Conservation (phyloP, 2,888 invertebrate species). For the Drosophila colorata region DNA sequence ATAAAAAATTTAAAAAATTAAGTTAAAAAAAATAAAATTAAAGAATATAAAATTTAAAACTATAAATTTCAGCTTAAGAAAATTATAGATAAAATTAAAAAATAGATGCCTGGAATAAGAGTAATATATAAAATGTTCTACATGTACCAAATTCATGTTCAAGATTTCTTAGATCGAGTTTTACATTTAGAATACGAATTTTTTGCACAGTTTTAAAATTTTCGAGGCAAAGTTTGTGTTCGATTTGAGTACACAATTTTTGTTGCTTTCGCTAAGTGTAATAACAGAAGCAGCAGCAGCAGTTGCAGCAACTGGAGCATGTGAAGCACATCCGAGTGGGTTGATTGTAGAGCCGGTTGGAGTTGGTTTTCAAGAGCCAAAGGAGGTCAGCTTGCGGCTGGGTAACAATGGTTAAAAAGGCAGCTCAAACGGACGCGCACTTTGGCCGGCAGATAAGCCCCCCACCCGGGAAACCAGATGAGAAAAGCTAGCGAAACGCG, state of each 20-base stretch:
- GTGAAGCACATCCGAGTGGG: conserved; percentile 77
- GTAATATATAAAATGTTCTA: too few relatives aligned
- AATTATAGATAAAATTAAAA: too few relatives aligned
- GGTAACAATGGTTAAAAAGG: conserved; percentile 35
- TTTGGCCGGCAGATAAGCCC: conserved; percentile 17
- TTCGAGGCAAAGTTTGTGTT: not conserved
- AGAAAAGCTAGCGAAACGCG: not conserved
- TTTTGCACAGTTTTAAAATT: too few relatives aligned
- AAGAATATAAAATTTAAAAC: too few relatives aligned
- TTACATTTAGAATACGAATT: too few relatives aligned
- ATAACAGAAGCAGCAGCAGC: not conserved
- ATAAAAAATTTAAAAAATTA: too few relatives aligned
- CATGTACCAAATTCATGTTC: too few relatives aligned
- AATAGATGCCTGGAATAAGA: too few relatives aligned
- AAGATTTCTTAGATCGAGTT: too few relatives aligned
- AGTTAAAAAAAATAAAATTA: too few relatives aligned
- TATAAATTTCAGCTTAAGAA: too few relatives aligned
- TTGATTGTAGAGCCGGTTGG: not conserved
- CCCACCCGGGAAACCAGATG: not conserved
- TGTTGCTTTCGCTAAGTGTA: conserved; percentile 11
- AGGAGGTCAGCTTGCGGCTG: conserved; percentile 51
- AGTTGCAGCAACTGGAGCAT: conserved; percentile 66
- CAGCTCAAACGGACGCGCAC: conserved; percentile 23
- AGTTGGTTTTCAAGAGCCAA: conserved; percentile 30
- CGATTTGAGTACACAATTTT: not conserved